Evolutionary conservation across 1,140 invertebrate genomes (phyloP).

Genomic region (Drosophila parvula): DNA sequence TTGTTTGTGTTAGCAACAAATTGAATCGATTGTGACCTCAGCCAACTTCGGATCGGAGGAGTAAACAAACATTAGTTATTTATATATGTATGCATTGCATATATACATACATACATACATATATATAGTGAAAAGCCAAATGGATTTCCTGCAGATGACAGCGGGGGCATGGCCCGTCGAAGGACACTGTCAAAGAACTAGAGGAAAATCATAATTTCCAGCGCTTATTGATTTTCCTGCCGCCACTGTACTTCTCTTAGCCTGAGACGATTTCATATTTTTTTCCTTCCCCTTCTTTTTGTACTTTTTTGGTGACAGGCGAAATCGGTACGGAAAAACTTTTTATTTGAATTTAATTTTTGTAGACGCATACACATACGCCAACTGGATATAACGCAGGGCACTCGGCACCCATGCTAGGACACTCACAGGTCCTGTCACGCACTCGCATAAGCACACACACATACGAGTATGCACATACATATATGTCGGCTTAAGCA

Average conservation of each 20-base stretch:
- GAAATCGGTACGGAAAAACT: constrained; percentile 17
- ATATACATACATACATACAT: constrained; percentile 23
- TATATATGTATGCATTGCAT: constrained; percentile 23
- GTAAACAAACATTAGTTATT: constrained; percentile 44
- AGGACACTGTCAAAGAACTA: constrained; percentile 45
- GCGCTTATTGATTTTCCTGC: constrained; percentile 37
- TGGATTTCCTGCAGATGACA: constrained; percentile 52
- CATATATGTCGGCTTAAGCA: constrained; percentile 58
- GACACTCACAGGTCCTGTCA: constrained; percentile 41
- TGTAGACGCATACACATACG: constrained; percentile 15
- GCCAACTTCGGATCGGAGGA: constrained; percentile 26
- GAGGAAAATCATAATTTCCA: constrained; percentile 45
- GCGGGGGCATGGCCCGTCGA: constrained; percentile 27
- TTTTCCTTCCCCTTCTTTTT: neutral
- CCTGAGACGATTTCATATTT: constrained; percentile 8
- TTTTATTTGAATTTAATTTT: constrained; percentile 57
- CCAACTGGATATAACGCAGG: constrained; percentile 37
- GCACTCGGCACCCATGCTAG: constrained; percentile 25
- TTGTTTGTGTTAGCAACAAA: constrained; percentile 28
- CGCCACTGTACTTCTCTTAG: neutral
- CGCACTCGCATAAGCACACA: constrained; percentile 20
- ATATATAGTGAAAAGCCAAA: constrained; percentile 25
- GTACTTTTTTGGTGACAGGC: constrained; percentile 33
- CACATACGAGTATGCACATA: neutral
- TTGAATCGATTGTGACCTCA: constrained; percentile 39